A percentile compares a stretch with the other conserved stretches of the same genome.
Conservation (phyloP, 2,113 vertebrate species). For the Anas platyrhynchos region DNA sequence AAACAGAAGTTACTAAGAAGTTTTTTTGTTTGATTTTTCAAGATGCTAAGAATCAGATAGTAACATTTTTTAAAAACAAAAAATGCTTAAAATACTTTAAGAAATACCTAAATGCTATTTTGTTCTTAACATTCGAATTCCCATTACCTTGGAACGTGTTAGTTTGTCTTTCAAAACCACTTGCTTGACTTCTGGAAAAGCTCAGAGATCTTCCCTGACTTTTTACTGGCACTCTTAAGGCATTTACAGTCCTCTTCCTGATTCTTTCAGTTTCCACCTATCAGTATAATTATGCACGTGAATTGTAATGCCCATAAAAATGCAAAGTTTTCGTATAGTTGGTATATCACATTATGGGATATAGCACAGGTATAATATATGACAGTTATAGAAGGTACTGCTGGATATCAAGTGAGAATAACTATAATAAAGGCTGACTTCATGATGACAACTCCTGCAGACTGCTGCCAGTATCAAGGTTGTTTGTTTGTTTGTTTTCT, state of each 20-base stretch:
- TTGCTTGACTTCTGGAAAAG: not conserved
- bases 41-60: not conserved
- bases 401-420: not conserved
- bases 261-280: not conserved
- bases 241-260: not conserved
- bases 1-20: not conserved
- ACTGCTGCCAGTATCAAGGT: not conserved
- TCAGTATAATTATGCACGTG: not conserved
- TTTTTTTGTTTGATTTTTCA: not conserved
- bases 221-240: not conserved
- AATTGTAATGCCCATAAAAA: not conserved
- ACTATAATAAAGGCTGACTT: not conserved
- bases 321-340: not conserved
- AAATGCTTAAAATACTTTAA: not conserved
- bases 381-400: not conserved
- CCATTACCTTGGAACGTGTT: not conserved
- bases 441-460: not conserved
- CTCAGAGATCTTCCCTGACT: not conserved
- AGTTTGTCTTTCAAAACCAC: not conserved
- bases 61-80: rapidly evolving
- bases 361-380: not conserved
- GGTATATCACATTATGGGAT: too few species aligned
- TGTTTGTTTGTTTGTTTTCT: not conserved
- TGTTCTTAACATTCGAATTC: not conserved
- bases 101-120: not conserved